Evolutionary conservation across 2,113 vertebrate species (phyloP).

Genomic region (Antigone vipio): DNA sequence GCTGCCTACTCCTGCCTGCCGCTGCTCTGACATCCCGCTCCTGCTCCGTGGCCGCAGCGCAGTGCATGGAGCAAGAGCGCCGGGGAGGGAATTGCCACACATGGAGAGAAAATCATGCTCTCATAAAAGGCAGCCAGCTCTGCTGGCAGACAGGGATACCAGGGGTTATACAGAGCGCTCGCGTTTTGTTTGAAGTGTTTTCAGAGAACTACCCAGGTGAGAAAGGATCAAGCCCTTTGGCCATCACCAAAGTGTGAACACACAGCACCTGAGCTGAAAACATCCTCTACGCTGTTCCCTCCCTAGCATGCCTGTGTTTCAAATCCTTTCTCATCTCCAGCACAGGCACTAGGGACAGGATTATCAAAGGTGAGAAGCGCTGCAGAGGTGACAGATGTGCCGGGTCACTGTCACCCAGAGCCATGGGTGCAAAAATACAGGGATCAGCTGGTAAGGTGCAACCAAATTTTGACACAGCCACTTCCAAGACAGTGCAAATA

Average conservation of each 20-base stretch:
- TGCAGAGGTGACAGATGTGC: background rate
- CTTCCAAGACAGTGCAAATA: background rate
- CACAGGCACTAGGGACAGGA: background rate
- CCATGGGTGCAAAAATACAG: background rate
- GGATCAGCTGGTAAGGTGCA: background rate
- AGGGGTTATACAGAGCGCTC: background rate
- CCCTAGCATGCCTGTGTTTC: background rate
- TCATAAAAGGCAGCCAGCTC: background rate
- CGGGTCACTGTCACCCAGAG: background rate
- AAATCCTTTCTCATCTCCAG: background rate
- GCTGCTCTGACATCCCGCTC: background rate
- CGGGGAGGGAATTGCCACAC: rapidly evolving
- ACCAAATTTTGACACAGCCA: background rate
- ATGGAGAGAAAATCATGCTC: background rate
- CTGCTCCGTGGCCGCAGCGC: rapidly evolving
- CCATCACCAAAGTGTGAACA: background rate
- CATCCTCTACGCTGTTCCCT: background rate
- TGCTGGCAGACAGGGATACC: background rate
- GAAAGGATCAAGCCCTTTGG: background rate
- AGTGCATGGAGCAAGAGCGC: too few species aligned
- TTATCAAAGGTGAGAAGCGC: background rate
- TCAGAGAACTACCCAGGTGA: background rate
- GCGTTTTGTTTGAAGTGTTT: background rate
- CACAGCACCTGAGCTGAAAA: background rate
- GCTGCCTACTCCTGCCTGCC: background rate